Evolutionary conservation across 2,888 invertebrate species (phyloP).

Genomic region (Drosophila cracens): DNA sequence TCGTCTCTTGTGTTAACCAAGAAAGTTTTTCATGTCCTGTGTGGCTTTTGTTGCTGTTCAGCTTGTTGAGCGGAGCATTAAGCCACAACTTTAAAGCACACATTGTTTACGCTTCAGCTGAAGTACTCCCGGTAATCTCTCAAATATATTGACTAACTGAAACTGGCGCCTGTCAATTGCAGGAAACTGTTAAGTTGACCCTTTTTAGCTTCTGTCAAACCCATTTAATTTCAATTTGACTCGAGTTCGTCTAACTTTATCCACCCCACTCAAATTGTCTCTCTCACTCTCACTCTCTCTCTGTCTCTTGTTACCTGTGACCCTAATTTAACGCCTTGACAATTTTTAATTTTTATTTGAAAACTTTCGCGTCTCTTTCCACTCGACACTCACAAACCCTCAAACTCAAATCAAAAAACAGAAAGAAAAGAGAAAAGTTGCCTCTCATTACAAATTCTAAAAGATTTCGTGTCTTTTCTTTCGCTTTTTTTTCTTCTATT

Average conservation of each 20-base stretch:
- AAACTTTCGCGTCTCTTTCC: conserved; percentile 65
- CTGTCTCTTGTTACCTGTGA: conserved; percentile 50
- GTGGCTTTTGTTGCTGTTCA: conserved; percentile 53
- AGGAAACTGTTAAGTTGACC: conserved; percentile 36
- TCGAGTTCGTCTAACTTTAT: conserved; percentile 26
- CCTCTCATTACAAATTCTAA: conserved; percentile 74
- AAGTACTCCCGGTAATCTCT: conserved; percentile 40
- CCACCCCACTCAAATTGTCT: neutral
- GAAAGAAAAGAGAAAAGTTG: conserved; percentile 22
- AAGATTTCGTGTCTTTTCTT: conserved; percentile 44
- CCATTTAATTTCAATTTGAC: conserved; percentile 71
- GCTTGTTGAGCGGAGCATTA: conserved; percentile 3
- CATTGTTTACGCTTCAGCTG: conserved; percentile 49
- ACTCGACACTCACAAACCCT: conserved; percentile 27
- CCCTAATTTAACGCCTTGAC: conserved; percentile 81
- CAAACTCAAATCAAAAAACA: conserved; percentile 59
- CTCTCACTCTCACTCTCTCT: conserved; percentile 8
- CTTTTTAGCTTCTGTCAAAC: conserved; percentile 56
- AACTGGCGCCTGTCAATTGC: conserved; percentile 51
- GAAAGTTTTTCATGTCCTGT: conserved; percentile 53
- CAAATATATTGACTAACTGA: conserved; percentile 55
- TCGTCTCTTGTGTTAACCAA: conserved; percentile 39
- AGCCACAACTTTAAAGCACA: conserved; percentile 42
- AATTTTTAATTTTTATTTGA: conserved; percentile 81
- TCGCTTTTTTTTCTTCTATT: neutral